These are phyloP conservation scores for Mythimna loreyi DNA, from an alignment of 2,888 invertebrate species.

Conservation along the genomic window DNA sequence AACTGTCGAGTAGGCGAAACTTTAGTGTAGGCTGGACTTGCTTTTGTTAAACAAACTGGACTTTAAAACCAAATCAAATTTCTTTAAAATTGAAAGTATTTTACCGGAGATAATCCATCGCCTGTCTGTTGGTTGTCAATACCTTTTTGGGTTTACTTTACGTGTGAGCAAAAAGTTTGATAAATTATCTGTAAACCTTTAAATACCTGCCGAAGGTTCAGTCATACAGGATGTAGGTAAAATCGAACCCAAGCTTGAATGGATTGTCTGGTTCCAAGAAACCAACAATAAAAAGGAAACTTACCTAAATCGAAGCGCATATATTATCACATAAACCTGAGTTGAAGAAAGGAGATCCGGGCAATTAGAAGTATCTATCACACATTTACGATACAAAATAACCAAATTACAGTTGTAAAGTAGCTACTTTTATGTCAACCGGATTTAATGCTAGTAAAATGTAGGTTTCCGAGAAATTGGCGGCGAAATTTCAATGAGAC, in stretches of 20 bases:
- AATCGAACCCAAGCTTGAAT: conserved; percentile 17
- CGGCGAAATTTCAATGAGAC: conserved; percentile 53
- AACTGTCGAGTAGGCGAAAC: conserved; percentile 47
- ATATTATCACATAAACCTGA: conserved; percentile 27
- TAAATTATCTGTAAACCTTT: conserved; percentile 4
- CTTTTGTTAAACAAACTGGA: conserved; percentile 2
- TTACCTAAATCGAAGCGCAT: not conserved
- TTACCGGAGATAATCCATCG: not conserved
- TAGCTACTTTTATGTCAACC: conserved; percentile 2
- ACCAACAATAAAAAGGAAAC: not conserved
- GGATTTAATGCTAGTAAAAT: conserved; percentile 23
- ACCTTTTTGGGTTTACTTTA: not conserved
- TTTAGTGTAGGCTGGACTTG: conserved; percentile 22
- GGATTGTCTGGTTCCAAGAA: conserved; percentile 2
- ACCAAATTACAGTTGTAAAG: conserved; percentile 17
- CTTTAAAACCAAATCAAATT: not conserved
- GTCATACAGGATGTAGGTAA: conserved; percentile 11
- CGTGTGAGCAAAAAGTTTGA: not conserved
- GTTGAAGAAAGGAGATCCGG: conserved; percentile 29
- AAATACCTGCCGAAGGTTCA: not conserved
- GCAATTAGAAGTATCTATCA: not conserved
- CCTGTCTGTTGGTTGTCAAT: not conserved
- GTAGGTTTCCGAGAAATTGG: conserved; percentile 30
- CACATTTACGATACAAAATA: conserved; percentile 10
- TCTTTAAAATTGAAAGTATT: not conserved